A percentile compares a stretch with the other conserved stretches of the same genome.
Evolutionary conservation across 2,113 vertebrate species (phyloP).

Genomic region (Promerops cafer): DNA sequence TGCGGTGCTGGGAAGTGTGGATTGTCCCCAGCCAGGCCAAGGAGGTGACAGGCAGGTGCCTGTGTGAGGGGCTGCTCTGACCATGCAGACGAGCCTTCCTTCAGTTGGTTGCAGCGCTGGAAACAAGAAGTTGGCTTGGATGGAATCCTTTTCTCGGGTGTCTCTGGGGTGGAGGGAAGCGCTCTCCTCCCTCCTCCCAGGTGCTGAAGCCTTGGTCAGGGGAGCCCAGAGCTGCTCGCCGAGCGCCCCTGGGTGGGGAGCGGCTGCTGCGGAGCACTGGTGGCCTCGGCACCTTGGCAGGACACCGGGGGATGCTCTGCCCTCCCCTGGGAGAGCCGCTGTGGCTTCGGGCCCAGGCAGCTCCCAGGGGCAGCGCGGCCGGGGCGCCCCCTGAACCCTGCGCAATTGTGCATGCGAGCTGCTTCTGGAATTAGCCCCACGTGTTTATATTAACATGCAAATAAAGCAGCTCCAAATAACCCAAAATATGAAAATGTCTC

Average conservation of each 20-base stretch:
- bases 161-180: rapidly evolving
- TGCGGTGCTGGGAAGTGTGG: rapidly evolving
- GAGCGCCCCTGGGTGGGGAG: rapidly evolving
- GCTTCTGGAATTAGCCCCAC: not conserved
- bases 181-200: rapidly evolving
- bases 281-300: too few relatives aligned
- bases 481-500: not conserved
- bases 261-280: rapidly evolving
- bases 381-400: rapidly evolving
- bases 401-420: rapidly evolving
- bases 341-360: not conserved
- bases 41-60: not conserved
- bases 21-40: not conserved
- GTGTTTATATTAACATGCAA: constrained; percentile 14
- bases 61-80: rapidly evolving
- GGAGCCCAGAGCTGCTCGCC: rapidly evolving
- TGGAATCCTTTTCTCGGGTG: rapidly evolving
- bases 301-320: not conserved
- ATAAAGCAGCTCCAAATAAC: constrained; percentile 22
- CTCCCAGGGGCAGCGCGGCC: rapidly evolving
- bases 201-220: rapidly evolving
- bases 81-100: rapidly evolving
- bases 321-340: rapidly evolving
- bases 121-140: not conserved
- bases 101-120: rapidly evolving